Base-by-base conservation (phyloP, 2,888 invertebrate genomes). In the Eumerus sabulonum region DNA sequence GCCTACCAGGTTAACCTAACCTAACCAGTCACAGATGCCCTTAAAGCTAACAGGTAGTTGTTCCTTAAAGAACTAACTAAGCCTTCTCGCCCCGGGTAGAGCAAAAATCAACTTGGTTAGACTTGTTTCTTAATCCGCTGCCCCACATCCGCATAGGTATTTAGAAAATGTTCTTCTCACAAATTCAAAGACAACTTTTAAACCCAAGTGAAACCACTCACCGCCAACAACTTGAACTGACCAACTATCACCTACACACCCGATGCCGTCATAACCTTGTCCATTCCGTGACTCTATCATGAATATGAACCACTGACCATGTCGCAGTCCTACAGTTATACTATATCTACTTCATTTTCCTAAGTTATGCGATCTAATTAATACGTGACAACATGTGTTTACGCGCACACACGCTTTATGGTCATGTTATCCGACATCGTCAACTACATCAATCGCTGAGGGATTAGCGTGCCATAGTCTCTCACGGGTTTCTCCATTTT, bases 361-460 rank as follows among this genome's bases (percentile, higher is more conserved):
- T 72, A 64, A 62, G 60, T 72, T 53, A 56, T 57, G 48, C 51
- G 53, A 68, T 73, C 70, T 79, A 79, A 79, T 74, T 79, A 79
- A 74, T 70, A 70, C 64, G 64, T 68, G 50, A 62, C 64, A 79
- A 74, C 73, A 70, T 74, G 79, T 79, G 68, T 68, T 73, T 72
- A 62, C 62, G 38, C 45, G 36, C 38, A 71, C 50, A 77, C 63
- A 72, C 63, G 53, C 53, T 79, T 72, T 73, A 63, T 40, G 53
- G 45, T 19, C 63, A 72, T 63, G 45, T 60, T 67, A 62, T 44
- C 51, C 35, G 50, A 35, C 72, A 63, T 48, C 60, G 54, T 70
- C 60, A 70, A 64, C 66, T 50, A 62, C 63, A 67, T 67, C 67
- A 77, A 63, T 70, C 38, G 74, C 73, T 63, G 40, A 70, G 79